Conservation (phyloP, 2,113 vertebrate species). For the Phrynosoma platyrhinos region DNA sequence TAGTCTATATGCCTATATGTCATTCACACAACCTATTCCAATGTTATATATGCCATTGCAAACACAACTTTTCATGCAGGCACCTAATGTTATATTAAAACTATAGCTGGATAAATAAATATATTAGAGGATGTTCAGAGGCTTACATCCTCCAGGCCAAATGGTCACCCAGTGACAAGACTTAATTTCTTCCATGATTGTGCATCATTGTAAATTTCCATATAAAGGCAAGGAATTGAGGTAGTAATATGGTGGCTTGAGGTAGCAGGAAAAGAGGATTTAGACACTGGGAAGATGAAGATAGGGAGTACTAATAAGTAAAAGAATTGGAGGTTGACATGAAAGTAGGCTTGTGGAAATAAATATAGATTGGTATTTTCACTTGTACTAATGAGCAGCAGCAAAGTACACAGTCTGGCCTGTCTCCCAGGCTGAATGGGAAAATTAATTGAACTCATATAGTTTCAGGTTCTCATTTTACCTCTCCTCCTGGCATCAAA, state of each 20-base stretch:
- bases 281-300: neutral
- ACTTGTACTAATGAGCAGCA: neutral
- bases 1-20: too few relatives aligned
- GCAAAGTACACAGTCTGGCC: neutral
- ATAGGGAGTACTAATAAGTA: neutral
- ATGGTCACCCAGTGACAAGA: neutral
- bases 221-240: neutral
- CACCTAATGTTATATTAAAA: too few relatives aligned
- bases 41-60: too few relatives aligned
- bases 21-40: too few relatives aligned
- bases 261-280: neutral
- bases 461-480: neutral
- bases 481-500: neutral
- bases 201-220: neutral
- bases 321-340: neutral
- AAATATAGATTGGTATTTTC: neutral
- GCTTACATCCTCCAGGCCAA: neutral
- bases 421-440: neutral
- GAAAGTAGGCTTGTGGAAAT: neutral
- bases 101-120: too few relatives aligned
- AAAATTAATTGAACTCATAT: neutral
- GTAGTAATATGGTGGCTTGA: neutral
- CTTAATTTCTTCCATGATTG: neutral
- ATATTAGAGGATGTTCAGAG: too few relatives aligned
- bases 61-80: too few relatives aligned